Evolutionary conservation across 2,888 invertebrate species (phyloP).

Genomic region (Stratiomys singularior): DNA sequence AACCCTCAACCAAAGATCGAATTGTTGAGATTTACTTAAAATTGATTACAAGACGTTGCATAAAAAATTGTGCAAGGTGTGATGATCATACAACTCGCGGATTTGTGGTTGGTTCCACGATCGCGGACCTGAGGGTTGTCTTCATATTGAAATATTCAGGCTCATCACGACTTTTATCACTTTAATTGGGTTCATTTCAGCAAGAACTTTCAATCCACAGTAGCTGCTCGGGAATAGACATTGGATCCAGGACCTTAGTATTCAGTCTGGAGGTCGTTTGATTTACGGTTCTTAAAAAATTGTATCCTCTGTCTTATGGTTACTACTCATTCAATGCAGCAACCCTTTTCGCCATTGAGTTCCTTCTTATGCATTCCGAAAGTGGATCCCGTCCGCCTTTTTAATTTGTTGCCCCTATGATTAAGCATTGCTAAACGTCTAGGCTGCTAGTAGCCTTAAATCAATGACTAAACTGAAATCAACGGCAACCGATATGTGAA

Average conservation of each 20-base stretch:
- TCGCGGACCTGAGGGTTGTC: too few species aligned
- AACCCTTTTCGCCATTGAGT: not conserved
- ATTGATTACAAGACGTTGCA: slow-evolving; percentile 37
- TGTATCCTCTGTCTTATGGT: not conserved
- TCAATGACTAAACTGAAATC: slow-evolving; percentile 21
- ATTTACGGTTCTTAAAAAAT: not conserved
- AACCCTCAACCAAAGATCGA: not conserved
- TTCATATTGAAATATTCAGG: not conserved
- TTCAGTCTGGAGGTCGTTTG: not conserved
- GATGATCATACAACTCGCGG: slow-evolving; percentile 10
- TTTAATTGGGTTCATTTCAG: not conserved
- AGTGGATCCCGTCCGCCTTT: not conserved
- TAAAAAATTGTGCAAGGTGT: slow-evolving; percentile 35
- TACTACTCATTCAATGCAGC: not conserved
- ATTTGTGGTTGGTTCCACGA: too few species aligned
- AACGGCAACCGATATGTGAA: slow-evolving; percentile 14
- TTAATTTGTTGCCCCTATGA: slow-evolving; percentile 41
- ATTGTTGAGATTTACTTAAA: slow-evolving; percentile 31
- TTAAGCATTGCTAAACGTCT: slow-evolving; percentile 41
- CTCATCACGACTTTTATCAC: not conserved
- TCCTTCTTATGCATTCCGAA: not conserved
- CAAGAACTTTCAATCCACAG: not conserved
- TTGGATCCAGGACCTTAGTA: not conserved
- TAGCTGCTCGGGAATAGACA: not conserved
- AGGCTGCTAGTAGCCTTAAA: slow-evolving; percentile 16